Evolutionary conservation across 2,888 invertebrate species (phyloP).

Genomic region (Philonicus albiceps): DNA sequence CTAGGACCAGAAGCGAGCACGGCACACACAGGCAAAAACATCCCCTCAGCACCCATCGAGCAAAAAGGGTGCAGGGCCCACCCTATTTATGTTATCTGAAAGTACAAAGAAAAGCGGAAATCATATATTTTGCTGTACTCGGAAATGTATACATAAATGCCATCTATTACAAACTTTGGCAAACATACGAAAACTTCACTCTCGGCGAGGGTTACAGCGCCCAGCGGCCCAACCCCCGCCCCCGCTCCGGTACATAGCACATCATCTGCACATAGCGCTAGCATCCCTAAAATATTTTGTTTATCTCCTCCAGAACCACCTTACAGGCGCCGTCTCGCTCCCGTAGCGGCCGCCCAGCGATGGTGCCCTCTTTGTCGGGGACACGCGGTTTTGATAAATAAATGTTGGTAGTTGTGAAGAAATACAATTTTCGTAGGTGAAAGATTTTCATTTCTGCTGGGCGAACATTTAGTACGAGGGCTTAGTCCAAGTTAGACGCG

Average conservation of each 20-base stretch:
- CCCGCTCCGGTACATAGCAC: background rate
- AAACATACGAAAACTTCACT: slow-evolving; percentile 46
- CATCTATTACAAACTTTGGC: slow-evolving; percentile 49
- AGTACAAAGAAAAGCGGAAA: slow-evolving; percentile 43
- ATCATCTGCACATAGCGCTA: slow-evolving; percentile 12
- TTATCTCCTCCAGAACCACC: slow-evolving; percentile 44
- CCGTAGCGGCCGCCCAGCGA: background rate
- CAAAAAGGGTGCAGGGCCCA: slow-evolving; percentile 32
- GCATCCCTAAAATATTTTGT: slow-evolving; percentile 47
- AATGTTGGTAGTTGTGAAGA: slow-evolving; percentile 63
- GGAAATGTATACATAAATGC: slow-evolving; percentile 45
- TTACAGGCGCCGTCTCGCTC: slow-evolving; percentile 38
- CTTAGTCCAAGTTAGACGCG: slow-evolving; percentile 61
- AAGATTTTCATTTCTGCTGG: slow-evolving; percentile 62
- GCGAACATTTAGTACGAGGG: slow-evolving; percentile 62
- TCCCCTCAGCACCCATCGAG: background rate
- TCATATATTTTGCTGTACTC: slow-evolving; percentile 38
- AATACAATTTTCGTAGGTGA: slow-evolving; percentile 61
- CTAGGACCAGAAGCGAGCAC: background rate
- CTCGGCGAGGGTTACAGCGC: slow-evolving; percentile 32
- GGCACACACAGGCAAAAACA: background rate
- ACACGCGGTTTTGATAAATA: slow-evolving; percentile 63
- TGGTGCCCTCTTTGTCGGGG: slow-evolving; percentile 3
- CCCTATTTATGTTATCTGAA: slow-evolving; percentile 34
- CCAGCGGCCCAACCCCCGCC: background rate